Conservation (phyloP, 2,113 vertebrate genomes). For the Atractosteus spatula region DNA sequence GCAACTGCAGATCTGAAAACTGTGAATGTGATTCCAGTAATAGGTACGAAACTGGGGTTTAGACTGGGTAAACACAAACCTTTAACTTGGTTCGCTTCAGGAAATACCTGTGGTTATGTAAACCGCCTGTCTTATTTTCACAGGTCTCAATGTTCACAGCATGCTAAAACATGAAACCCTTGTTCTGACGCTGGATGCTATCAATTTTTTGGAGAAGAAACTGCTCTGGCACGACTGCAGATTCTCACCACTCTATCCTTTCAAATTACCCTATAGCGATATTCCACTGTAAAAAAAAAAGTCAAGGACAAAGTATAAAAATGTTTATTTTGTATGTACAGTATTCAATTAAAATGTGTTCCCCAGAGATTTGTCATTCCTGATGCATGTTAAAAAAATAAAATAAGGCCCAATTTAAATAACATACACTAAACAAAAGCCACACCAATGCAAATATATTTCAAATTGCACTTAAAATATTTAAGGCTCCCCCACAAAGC, state of each 20-base stretch:
- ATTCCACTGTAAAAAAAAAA: constrained; percentile 45
- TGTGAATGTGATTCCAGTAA: constrained; percentile 75
- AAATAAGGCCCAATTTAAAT: constrained; percentile 17
- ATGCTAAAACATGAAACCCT: constrained; percentile 79
- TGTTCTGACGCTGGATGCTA: constrained; percentile 70
- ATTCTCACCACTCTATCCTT: constrained; percentile 68
- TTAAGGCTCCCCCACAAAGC: neutral
- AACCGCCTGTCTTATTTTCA: neutral
- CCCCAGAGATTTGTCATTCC: constrained; percentile 13
- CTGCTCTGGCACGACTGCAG: constrained; percentile 79
- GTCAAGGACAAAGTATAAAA: neutral
- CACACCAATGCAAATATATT: constrained; percentile 10
- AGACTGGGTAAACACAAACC: neutral
- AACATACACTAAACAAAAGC: neutral
- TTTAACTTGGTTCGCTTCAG: neutral
- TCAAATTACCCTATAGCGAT: constrained; percentile 73
- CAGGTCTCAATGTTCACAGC: constrained; percentile 86
- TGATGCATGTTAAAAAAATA: constrained; percentile 28
- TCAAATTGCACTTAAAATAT: constrained; percentile 9
- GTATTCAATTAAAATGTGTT: constrained; percentile 14
- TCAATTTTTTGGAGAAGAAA: constrained; percentile 80
- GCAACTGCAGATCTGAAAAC: constrained; percentile 67
- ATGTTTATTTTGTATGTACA: constrained; percentile 38
- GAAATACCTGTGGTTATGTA: neutral
- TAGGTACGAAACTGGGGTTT: constrained; percentile 65